Evolutionary conservation across 2,888 invertebrate species (phyloP).

Genomic region (Agriopis marginaria): DNA sequence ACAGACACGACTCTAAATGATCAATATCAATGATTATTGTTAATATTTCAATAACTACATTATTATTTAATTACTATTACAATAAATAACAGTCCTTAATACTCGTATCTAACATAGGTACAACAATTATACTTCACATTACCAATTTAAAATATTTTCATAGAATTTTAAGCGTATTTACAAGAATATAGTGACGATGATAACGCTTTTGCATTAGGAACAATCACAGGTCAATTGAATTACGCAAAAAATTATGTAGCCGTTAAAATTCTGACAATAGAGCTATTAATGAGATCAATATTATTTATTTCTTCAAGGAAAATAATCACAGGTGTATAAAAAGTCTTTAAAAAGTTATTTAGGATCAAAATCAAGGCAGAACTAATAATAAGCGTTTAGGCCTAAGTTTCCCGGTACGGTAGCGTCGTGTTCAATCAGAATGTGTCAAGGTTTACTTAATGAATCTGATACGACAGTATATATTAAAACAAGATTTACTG

Average conservation of each 20-base stretch:
- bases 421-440: neutral
- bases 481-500: conserved; percentile 24
- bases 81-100: conserved; percentile 78
- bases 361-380: neutral
- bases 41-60: conserved; percentile 57
- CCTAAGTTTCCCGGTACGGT: conserved; percentile 6
- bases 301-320: conserved; percentile 28
- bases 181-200: conserved; percentile 20
- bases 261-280: neutral
- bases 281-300: conserved; percentile 30
- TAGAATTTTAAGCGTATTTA: conserved; percentile 36
- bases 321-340: conserved; percentile 31
- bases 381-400: conserved; percentile 19
- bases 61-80: conserved; percentile 57
- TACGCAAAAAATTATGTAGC: neutral
- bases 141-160: conserved; percentile 35
- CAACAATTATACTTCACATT: conserved; percentile 53
- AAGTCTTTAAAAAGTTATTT: conserved; percentile 12
- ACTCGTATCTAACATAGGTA: conserved; percentile 46
- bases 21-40: conserved; percentile 51
- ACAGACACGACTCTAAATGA: conserved; percentile 61
- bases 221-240: conserved; percentile 2
- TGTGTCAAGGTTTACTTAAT: neutral
- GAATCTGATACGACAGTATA: too few species aligned
- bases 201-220: conserved; percentile 12